A percentile compares a stretch with the other conserved stretches of the same genome.
Conservation (phyloP, 1,140 invertebrate species). For the Drosophila ercepeae region DNA sequence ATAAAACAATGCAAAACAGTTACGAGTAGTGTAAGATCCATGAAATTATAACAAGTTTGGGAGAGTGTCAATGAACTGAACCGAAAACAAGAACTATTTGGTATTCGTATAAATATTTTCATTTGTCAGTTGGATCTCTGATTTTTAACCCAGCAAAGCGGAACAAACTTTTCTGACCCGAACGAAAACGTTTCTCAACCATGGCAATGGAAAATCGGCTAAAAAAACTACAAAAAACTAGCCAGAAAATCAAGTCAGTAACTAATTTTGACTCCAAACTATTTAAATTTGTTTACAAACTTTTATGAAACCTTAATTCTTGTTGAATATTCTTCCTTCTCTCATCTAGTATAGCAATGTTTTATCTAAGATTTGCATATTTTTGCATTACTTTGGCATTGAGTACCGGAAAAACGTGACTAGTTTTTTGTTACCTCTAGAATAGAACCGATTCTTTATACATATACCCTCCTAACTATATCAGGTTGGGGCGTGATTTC, state of each 20-base stretch:
- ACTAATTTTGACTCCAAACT: neutral
- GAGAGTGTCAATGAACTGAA: constrained; percentile 69
- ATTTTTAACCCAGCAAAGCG: constrained; percentile 38
- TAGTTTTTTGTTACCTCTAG: constrained; percentile 31
- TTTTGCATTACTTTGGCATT: constrained; percentile 53
- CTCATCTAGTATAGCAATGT: neutral
- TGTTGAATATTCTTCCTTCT: neutral
- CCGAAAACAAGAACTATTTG: constrained; percentile 43
- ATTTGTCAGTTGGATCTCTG: constrained; percentile 21
- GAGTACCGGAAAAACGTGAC: constrained; percentile 66
- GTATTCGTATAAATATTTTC: constrained; percentile 16
- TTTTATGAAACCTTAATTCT: neutral
- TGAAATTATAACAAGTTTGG: constrained; percentile 63
- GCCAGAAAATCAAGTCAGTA: neutral
- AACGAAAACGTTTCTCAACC: constrained; percentile 31
- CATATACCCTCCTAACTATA: constrained; percentile 34
- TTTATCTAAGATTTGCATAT: constrained; percentile 53
- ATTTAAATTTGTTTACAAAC: neutral
- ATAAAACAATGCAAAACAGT: constrained; percentile 82
- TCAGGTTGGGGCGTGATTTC: constrained; percentile 39
- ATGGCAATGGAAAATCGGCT: constrained; percentile 17
- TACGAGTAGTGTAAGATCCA: constrained; percentile 46
- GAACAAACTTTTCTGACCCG: constrained; percentile 25
- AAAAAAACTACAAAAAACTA: neutral
- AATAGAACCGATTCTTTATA: constrained; percentile 37